Conservation (phyloP, 2,888 invertebrate genomes). For the Polymixis flavicincta region DNA sequence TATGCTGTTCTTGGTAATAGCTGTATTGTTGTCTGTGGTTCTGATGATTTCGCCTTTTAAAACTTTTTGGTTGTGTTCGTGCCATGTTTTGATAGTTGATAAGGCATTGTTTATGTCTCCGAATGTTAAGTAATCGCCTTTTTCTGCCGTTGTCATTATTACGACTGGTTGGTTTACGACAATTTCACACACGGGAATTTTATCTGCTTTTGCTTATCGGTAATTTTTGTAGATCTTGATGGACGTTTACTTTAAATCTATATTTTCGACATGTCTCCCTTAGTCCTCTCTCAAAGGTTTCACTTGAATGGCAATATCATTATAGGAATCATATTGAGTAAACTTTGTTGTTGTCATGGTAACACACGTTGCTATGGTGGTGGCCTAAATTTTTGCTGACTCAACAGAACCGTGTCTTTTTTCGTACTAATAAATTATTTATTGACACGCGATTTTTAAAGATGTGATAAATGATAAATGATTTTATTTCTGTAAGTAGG, state of each 20-base stretch:
- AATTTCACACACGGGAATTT: background rate
- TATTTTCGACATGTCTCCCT: background rate
- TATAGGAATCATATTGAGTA: conserved; percentile 38
- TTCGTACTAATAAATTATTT: background rate
- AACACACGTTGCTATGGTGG: conserved; percentile 21
- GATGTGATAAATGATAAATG: too few relatives aligned
- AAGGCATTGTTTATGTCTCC: conserved; percentile 80
- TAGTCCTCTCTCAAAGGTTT: background rate
- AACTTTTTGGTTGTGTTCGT: conserved; percentile 81
- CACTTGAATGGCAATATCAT: background rate
- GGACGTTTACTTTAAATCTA: background rate
- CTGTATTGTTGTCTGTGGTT: conserved; percentile 84
- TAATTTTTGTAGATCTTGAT: background rate
- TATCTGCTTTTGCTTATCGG: background rate
- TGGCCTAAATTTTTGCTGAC: conserved; percentile 30
- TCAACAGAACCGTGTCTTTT: background rate
- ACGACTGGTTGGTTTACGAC: background rate
- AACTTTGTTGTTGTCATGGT: conserved; percentile 40
- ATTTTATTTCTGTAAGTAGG: too few relatives aligned
- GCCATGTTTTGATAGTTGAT: conserved; percentile 81
- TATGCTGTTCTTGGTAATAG: conserved; percentile 86
- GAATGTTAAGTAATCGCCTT: conserved; percentile 83
- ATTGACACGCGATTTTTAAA: conserved; percentile 48
- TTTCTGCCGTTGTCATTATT: conserved; percentile 77
- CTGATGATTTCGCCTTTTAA: conserved; percentile 85